Conservation (phyloP, 2,113 vertebrate species). For the Archocentrus centrarchus region DNA sequence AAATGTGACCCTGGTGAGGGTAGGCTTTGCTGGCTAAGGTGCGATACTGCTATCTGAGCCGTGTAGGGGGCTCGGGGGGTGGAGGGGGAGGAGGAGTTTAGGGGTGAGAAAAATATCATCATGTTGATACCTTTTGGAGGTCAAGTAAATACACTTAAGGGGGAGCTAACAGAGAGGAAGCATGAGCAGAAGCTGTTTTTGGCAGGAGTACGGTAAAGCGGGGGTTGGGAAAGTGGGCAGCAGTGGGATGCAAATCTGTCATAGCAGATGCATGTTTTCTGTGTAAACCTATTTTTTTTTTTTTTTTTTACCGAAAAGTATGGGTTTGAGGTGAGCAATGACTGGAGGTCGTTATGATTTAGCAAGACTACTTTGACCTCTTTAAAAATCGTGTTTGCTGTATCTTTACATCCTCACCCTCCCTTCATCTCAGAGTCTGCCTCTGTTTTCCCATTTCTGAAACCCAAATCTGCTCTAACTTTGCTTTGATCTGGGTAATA, state of each 20-base stretch:
- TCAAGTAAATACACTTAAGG: slow-evolving; percentile 69
- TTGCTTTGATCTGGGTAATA: slow-evolving; percentile 71
- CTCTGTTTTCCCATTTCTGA: slow-evolving; percentile 20
- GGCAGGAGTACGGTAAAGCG: slow-evolving; percentile 25
- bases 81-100: not conserved
- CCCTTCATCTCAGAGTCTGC: slow-evolving; percentile 3
- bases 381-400: slow-evolving; percentile 21
- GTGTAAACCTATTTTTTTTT: not conserved
- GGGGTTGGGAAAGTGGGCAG: slow-evolving; percentile 15
- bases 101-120: slow-evolving; percentile 49
- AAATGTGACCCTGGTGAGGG: slow-evolving; percentile 61
- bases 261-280: slow-evolving; percentile 45
- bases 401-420: slow-evolving; percentile 24
- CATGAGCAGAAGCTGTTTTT: slow-evolving; percentile 50
- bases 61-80: not conserved
- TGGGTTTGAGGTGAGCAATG: not conserved
- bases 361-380: not conserved
- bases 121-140: slow-evolving; percentile 58
- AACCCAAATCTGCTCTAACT: slow-evolving; percentile 63
- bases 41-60: slow-evolving; percentile 53
- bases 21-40: slow-evolving; percentile 62
- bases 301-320: slow-evolving; percentile 3
- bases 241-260: slow-evolving; percentile 57
- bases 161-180: slow-evolving; percentile 50
- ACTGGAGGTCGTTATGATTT: slow-evolving; percentile 6